Evolutionary conservation across 2,888 invertebrate species (phyloP), one percentile per base, ranked within the genome.

Genomic region (Omphaloscelis lunosa): DNA sequence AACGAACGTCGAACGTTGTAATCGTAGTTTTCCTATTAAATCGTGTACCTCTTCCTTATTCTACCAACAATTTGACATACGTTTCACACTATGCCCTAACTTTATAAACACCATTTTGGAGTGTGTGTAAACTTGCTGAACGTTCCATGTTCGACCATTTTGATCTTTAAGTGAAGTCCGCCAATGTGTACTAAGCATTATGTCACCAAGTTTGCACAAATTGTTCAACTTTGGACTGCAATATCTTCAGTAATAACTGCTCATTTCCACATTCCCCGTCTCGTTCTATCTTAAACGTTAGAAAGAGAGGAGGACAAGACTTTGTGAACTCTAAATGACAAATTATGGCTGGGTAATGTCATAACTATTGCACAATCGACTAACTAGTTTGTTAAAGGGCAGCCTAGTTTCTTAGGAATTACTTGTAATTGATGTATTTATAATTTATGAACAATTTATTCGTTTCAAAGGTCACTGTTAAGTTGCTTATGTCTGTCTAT

Each of bases 201-300:
- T 48, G 65, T 53, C 41, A 61, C 15, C 56, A 81, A 89, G 62
- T 85, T 89, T 79, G 72, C 66, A 70, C 80, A 85, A 87, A 79
- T 77, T 87, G 73, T 77, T 81, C 77, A 83, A 87, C 78, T 89
- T 74, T 9, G 68, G 15, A 73, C 72, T 82, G 79, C 81, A 87
- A 82, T 86, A 80, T 84, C 75, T 80, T 72, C 9, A 15, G 73
- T 79, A 67, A 79, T 82, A 83, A 61, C 77, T 17, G 58, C 51
- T 45, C 34, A 77, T 83, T 79, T 77, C 41, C n/a, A 48, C 56
- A 65, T 71, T 1, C 6, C 17, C 45, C 1, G 20, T 77, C 87
- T 70, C 69, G 66, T 66, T 81, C 71, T 70, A 17, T 8, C 53
- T 58, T 27, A 1, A 20, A 56, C 0, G 23, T 58, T 70, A 56